These are phyloP conservation scores for Phalacrocorax brasilianus DNA, from an alignment of 2,113 vertebrate species.

Conservation along the genomic window DNA sequence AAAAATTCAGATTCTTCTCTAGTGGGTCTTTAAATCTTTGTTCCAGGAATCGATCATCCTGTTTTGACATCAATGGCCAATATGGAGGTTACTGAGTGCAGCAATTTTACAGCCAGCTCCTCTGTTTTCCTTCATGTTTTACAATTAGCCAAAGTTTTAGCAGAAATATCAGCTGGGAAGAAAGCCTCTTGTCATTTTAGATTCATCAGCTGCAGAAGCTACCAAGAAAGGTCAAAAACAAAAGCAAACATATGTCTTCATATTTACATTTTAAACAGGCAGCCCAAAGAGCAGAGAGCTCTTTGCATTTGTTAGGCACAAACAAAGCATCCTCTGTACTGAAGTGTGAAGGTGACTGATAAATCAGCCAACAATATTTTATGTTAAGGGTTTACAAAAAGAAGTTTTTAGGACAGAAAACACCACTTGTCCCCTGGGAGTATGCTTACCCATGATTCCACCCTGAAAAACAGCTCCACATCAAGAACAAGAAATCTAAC, in stretches of 20 bases:
- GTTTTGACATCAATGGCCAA: constrained; percentile 24
- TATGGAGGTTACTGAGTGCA: constrained; percentile 12
- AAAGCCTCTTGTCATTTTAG: constrained; percentile 6
- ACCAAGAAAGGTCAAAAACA: constrained; percentile 30
- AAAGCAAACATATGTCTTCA: constrained; percentile 36
- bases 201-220: background rate
- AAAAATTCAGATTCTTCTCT: constrained; percentile 33
- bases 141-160: constrained; percentile 31
- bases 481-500: background rate
- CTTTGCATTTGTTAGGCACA: constrained; percentile 23
- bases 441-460: background rate
- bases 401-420: background rate
- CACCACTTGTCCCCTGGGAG: background rate
- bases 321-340: background rate
- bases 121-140: constrained; percentile 30
- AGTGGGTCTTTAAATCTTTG: constrained; percentile 43
- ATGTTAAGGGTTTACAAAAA: constrained; percentile 11
- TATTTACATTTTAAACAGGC: constrained; percentile 49
- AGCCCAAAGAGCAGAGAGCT: background rate
- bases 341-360: constrained; percentile 16
- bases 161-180: constrained; percentile 7
- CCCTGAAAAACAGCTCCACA: background rate
- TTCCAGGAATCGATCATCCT: constrained; percentile 26
- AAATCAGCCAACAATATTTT: constrained; percentile 10
- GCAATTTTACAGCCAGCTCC: constrained; percentile 11